Evolutionary conservation across 2,113 vertebrate genomes (phyloP), one percentile per base, ranked within the genome.

Genomic region (Trachemys scripta): DNA sequence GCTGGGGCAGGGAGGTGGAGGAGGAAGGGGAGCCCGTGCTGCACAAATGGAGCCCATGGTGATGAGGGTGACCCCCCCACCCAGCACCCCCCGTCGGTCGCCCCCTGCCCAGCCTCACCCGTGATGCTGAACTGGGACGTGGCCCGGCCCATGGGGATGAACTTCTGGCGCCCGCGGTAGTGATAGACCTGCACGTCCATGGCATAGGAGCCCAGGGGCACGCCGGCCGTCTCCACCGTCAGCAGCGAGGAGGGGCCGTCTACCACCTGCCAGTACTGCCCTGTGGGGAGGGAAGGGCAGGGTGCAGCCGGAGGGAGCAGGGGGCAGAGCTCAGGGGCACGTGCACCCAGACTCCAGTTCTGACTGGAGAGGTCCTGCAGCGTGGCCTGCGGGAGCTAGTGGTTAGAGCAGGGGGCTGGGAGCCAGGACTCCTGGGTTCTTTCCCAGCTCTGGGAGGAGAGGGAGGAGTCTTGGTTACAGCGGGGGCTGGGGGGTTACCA

Each of bases 101-200:
- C 10, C 47, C 9, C 27, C 65, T 20, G 51, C 22, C 82, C 17
- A 7, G 29, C 53, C 98, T 97, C 97, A 99, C 99, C 99, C 16
- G 99, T 99, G 96, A 99, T 97, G 86, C 98, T 98, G 97, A 99
- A 99, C 93, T 98, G 95, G 10, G 98, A 98, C 84, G 98, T 98
- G 92, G 98, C 97, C 1, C 98, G 98, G 88, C 99, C 99, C 0
- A 99, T 98, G 47, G 99, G 99, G 84, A 99, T 97, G 42, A 99
- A 99, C 98, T 98, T 99, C 97, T 98, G 96, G 89, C 95, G 95
- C 8, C 99, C 99, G 1, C 99, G 98, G 84, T 96, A 98, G 97
- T 99, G 99, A 95, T 99, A 99, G 94, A 99, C 98, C 3, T 99
- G 98, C 2, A 99, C 98, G 94, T 99, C 99, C 99, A 99, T 99